Evolutionary conservation across 2,888 invertebrate genomes (phyloP).

Genomic region (Idaea biselata): DNA sequence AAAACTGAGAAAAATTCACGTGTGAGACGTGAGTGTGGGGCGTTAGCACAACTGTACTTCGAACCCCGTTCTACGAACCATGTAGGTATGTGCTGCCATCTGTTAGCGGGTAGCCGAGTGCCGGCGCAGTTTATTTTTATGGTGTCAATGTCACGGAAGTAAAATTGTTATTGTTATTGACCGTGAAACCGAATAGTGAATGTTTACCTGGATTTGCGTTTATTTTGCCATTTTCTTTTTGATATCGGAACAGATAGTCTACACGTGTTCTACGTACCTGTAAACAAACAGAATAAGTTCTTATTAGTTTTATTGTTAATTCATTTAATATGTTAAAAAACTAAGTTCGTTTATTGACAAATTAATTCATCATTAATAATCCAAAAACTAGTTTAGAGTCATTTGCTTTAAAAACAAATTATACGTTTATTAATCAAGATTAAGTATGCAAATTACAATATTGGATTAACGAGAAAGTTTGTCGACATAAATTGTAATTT

Average conservation of each 20-base stretch:
- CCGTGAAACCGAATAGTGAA: conserved; percentile 28
- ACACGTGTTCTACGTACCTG: background rate
- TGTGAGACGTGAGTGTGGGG: conserved; percentile 50
- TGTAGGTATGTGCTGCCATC: conserved; percentile 53
- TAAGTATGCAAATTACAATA: background rate
- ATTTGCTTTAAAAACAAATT: background rate
- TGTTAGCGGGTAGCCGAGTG: conserved; percentile 57
- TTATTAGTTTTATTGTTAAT: background rate
- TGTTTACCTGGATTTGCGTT: conserved; percentile 18
- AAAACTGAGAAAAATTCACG: conserved; percentile 65
- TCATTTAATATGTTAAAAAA: background rate
- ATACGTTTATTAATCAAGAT: background rate
- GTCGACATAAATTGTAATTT: background rate
- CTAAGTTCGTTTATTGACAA: background rate
- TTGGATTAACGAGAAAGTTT: background rate
- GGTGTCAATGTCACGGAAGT: conserved; percentile 25
- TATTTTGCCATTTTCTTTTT: conserved; percentile 11
- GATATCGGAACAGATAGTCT: background rate
- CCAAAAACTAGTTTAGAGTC: background rate
- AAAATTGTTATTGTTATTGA: conserved; percentile 29
- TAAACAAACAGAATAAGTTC: background rate
- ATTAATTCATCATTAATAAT: background rate
- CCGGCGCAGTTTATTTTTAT: conserved; percentile 18
- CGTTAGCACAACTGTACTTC: conserved; percentile 40
- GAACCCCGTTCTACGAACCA: conserved; percentile 36